A percentile compares a stretch with the other conserved stretches of the same genome.
phyloP scores from a whole-genome alignment of 2,888 invertebrate species.

The Carterocephalus palaemon region DNA sequence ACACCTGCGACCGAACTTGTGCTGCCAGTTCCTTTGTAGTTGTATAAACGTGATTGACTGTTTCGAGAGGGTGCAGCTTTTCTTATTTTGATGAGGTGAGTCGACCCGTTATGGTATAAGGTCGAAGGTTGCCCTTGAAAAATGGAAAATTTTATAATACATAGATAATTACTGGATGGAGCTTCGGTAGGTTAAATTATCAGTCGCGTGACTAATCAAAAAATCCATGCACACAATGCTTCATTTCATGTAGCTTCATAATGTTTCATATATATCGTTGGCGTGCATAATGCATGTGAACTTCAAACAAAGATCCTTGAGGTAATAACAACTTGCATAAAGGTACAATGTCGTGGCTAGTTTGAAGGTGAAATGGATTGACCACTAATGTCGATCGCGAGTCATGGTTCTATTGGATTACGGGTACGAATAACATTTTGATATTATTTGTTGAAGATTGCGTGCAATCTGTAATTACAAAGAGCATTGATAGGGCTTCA shows the following conservation, averaged over 20 bases:
- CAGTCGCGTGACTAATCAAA: constrained; percentile 50
- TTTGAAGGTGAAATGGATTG: no score
- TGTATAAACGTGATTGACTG: constrained; percentile 45
- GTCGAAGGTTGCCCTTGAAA: constrained; percentile 61
- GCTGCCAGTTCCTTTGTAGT: constrained; percentile 55
- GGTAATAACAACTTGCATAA: no score
- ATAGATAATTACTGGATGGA: constrained; percentile 25
- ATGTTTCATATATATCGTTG: not conserved
- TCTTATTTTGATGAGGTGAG: constrained; percentile 74
- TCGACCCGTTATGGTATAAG: constrained; percentile 56
- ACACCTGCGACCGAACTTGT: constrained; percentile 41
- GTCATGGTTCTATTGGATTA: no score
- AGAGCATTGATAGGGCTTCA: no score
- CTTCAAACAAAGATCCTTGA: not conserved
- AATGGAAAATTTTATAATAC: constrained; percentile 40
- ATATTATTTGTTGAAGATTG: no score
- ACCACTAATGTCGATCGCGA: no score
- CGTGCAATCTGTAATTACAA: no score
- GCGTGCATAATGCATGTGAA: constrained; percentile 1
- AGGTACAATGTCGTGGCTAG: not conserved
- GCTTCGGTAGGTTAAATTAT: constrained; percentile 42
- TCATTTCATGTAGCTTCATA: constrained; percentile 30
- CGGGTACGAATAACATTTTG: no score
- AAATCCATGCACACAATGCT: constrained; percentile 49
- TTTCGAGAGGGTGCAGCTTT: constrained; percentile 45